Evolutionary conservation across 2,797 vertebrate species (phyloP).

Genomic region (Gymnothorax javanicus): DNA sequence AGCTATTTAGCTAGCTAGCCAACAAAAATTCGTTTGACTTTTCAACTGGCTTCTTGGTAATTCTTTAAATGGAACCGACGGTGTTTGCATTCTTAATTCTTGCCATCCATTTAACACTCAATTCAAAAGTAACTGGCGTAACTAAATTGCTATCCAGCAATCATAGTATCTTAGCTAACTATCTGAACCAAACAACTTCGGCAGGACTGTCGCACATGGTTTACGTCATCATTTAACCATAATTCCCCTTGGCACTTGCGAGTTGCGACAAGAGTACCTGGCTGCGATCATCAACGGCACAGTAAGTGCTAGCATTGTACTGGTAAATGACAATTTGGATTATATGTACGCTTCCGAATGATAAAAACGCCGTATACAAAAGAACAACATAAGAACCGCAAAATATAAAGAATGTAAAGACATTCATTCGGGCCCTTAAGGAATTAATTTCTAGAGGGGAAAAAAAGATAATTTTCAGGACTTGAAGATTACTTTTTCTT

Average conservation of each 20-base stretch:
- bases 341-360: neutral
- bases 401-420: neutral
- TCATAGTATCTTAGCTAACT: too few relatives aligned
- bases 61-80: neutral
- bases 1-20: neutral
- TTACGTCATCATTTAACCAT: slow-evolving; percentile 7
- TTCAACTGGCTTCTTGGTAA: neutral
- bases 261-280: too few relatives aligned
- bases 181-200: neutral
- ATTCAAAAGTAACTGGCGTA: neutral
- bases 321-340: too few relatives aligned
- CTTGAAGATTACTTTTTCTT: neutral
- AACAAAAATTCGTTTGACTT: neutral
- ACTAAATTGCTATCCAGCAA: neutral
- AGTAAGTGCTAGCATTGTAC: too few relatives aligned
- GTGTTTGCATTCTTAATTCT: neutral
- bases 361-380: neutral
- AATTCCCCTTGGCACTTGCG: neutral
- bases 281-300: too few relatives aligned
- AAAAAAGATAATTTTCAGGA: neutral
- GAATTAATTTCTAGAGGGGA: neutral
- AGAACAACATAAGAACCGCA: neutral
- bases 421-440: neutral
- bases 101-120: neutral
- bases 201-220: slow-evolving; percentile 5